These are phyloP conservation scores for Sebastes steindachneri DNA, from an alignment of 2,797 vertebrate species.

Conservation along the genomic window DNA sequence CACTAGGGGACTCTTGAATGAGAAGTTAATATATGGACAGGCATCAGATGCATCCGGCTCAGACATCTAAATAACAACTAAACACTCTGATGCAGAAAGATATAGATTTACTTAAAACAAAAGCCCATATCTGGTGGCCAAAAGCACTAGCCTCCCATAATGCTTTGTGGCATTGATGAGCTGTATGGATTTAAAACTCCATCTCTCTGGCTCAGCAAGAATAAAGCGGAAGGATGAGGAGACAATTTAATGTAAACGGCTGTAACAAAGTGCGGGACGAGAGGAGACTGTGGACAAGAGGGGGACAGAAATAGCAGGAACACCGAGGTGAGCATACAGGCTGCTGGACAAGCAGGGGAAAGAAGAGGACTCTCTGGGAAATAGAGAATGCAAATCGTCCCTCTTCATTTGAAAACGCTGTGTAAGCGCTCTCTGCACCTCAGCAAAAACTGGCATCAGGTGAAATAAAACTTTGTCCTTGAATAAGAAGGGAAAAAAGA, in stretches of 20 bases:
- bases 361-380: conserved; percentile 24
- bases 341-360: conserved; percentile 26
- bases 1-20: conserved; percentile 1
- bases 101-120: not conserved
- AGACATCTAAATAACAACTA: conserved; percentile 41
- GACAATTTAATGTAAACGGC: not conserved
- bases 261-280: not conserved
- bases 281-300: conserved; percentile 40
- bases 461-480: conserved; percentile 35
- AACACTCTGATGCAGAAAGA: conserved; percentile 15
- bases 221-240: not conserved
- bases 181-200: conserved; percentile 11
- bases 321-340: not conserved
- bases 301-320: not conserved
- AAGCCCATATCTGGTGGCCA: not conserved
- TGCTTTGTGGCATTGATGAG: not conserved
- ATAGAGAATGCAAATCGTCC: conserved; percentile 51
- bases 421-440: conserved; percentile 39
- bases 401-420: conserved; percentile 55
- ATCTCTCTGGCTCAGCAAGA: not conserved
- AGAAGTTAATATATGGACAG: not conserved
- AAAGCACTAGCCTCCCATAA: conserved; percentile 2
- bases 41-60: conserved; percentile 10
- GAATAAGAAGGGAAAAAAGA: conserved; percentile 25
- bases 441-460: conserved; percentile 42